Conservation (phyloP, 2,113 vertebrate genomes). For the Eublepharis macularius region DNA sequence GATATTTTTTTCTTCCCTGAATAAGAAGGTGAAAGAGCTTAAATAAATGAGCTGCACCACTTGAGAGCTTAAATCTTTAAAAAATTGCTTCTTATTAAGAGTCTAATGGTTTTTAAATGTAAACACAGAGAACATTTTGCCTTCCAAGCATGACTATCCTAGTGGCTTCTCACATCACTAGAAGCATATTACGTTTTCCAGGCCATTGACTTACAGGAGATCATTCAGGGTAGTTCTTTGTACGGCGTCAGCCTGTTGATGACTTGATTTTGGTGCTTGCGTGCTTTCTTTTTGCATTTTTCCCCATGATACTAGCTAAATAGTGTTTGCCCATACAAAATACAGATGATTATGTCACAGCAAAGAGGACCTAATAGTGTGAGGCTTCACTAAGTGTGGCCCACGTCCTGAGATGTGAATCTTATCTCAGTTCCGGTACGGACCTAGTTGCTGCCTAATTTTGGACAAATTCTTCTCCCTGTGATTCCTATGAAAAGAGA, state of each 20-base stretch:
- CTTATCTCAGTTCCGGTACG: neutral
- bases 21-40: conserved; percentile 40
- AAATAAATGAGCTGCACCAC: conserved; percentile 27
- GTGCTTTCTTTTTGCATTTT: conserved; percentile 4
- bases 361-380: neutral
- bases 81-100: conserved; percentile 55
- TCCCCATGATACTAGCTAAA: conserved; percentile 21
- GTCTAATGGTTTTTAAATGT: conserved; percentile 61
- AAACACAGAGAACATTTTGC: conserved; percentile 50
- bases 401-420: neutral
- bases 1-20: conserved; percentile 9
- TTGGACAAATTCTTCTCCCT: neutral
- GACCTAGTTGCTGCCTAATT: neutral
- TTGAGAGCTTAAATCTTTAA: conserved; percentile 60
- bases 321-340: neutral
- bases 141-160: conserved; percentile 66
- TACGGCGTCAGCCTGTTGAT: conserved; percentile 61
- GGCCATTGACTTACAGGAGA: conserved; percentile 62
- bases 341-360: neutral
- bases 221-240: conserved; percentile 65
- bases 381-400: neutral
- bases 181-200: conserved; percentile 68
- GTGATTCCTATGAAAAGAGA: neutral
- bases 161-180: conserved; percentile 64
- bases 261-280: conserved; percentile 45